These are phyloP conservation scores for Branchipolynoe longqiensis DNA, from an alignment of 2,888 invertebrate species.

Conservation along the genomic window DNA sequence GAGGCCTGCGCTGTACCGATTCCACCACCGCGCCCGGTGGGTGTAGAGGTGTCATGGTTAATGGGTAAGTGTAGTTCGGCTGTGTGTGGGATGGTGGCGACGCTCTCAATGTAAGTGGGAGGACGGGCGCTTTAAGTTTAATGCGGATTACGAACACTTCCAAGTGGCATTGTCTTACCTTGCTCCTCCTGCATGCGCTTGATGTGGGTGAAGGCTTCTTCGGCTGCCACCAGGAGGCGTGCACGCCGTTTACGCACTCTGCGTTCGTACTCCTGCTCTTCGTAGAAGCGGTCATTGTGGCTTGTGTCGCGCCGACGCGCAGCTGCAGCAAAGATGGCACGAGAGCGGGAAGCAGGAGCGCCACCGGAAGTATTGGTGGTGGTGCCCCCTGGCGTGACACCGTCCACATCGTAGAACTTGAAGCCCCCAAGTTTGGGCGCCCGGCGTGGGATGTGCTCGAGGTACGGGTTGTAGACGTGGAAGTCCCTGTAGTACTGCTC, in stretches of 20 bases:
- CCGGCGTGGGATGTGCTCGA: conserved; percentile 74
- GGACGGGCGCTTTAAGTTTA: background rate
- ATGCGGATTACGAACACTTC: background rate
- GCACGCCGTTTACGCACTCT: conserved; percentile 95
- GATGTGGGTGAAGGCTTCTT: conserved; percentile 99
- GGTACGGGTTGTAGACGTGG: conserved; percentile 96
- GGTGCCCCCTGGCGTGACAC: too few species aligned
- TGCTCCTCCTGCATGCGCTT: conserved; percentile 88
- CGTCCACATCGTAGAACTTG: conserved; percentile 98
- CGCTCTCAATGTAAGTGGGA: background rate
- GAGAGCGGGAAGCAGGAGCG: conserved; percentile 64
- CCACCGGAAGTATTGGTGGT: background rate
- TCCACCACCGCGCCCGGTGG: too few species aligned
- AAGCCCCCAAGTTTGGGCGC: conserved; percentile 76
- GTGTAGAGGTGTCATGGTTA: background rate
- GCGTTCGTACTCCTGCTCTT: conserved; percentile 97
- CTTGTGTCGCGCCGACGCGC: conserved; percentile 93
- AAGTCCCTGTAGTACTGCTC: conserved; percentile 97
- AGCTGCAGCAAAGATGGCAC: conserved; percentile 85
- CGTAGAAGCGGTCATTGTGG: conserved; percentile 97
- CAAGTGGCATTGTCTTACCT: conserved; percentile 76
- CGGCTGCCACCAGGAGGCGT: conserved; percentile 94
- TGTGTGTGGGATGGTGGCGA: background rate
- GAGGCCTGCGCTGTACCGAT: too few species aligned
- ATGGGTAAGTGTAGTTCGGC: background rate